phyloP scores from a whole-genome alignment of 2,888 invertebrate species.

The Anodontia alba region DNA sequence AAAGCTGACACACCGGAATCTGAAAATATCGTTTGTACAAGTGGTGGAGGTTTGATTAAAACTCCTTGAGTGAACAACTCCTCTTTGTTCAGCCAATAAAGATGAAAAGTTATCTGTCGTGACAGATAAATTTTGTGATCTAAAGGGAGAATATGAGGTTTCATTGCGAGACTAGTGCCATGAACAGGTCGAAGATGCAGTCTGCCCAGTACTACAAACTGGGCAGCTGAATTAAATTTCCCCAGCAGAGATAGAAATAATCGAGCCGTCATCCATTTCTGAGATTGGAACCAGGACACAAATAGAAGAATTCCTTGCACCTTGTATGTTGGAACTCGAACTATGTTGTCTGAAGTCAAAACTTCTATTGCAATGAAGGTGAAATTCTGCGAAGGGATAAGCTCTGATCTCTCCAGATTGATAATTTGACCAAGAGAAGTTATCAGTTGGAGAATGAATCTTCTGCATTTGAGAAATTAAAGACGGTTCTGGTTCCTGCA shows the following conservation, averaged over 20 bases:
- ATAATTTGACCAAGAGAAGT: not conserved
- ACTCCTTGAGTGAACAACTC: conserved; percentile 9
- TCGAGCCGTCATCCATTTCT: conserved; percentile 10
- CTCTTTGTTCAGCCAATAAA: conserved; percentile 8
- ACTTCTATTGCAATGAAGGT: conserved; percentile 25
- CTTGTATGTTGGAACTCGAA: not conserved
- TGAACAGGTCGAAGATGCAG: conserved; percentile 37
- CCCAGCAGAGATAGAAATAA: conserved; percentile 23
- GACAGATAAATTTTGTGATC: no score
- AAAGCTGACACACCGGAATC: conserved; percentile 32
- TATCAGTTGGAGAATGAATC: not conserved
- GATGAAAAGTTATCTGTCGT: not conserved
- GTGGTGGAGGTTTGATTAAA: not conserved
- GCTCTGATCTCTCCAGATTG: conserved; percentile 29
- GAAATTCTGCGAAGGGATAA: conserved; percentile 38
- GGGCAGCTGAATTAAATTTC: conserved; percentile 20
- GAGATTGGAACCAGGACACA: not conserved
- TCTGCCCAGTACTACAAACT: no score
- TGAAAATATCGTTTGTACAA: not conserved
- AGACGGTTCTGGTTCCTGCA: not conserved
- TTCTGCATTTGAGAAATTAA: not conserved
- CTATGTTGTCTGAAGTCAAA: not conserved
- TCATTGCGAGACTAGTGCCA: conserved; percentile 21
- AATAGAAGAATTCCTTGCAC: not conserved
- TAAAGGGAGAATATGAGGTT: conserved; percentile 10